phyloP scores from a whole-genome alignment of 2,113 vertebrate species.

The Orthonyx spaldingii region DNA sequence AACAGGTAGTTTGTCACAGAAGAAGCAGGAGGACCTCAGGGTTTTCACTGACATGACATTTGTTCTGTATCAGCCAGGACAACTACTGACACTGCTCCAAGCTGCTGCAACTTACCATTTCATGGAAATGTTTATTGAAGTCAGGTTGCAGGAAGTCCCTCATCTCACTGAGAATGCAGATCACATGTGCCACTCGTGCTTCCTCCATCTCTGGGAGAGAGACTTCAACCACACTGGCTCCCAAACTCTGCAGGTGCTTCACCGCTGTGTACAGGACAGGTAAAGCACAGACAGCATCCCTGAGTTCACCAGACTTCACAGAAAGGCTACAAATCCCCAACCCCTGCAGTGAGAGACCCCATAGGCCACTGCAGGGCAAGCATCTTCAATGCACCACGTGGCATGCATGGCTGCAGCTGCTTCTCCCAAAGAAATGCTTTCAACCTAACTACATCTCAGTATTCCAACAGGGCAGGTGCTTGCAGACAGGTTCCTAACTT shows the following conservation, averaged over 20 bases:
- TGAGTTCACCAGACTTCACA: neutral
- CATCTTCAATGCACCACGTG: neutral
- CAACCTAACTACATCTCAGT: neutral
- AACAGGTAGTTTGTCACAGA: neutral
- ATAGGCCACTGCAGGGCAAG: neutral
- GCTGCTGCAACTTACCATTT: conserved; percentile 45
- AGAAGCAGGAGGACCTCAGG: neutral
- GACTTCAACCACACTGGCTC: conserved; percentile 53
- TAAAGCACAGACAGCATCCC: neutral
- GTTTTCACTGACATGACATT: neutral
- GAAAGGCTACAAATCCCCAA: neutral
- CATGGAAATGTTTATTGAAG: conserved; percentile 57
- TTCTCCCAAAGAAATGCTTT: neutral
- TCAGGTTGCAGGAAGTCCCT: conserved; percentile 61
- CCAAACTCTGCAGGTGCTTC: conserved; percentile 39
- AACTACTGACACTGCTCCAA: neutral
- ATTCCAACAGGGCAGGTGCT: neutral
- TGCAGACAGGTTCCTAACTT: neutral
- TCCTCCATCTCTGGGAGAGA: conserved; percentile 65
- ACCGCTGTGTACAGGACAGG: conserved; percentile 21
- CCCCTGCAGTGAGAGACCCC: neutral
- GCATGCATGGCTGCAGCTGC: neutral
- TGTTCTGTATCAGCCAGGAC: neutral
- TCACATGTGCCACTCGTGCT: conserved; percentile 1
- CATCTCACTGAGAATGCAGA: conserved; percentile 66